Base-by-base conservation (phyloP, 2,113 vertebrate species). In the Urocolius indicus region DNA sequence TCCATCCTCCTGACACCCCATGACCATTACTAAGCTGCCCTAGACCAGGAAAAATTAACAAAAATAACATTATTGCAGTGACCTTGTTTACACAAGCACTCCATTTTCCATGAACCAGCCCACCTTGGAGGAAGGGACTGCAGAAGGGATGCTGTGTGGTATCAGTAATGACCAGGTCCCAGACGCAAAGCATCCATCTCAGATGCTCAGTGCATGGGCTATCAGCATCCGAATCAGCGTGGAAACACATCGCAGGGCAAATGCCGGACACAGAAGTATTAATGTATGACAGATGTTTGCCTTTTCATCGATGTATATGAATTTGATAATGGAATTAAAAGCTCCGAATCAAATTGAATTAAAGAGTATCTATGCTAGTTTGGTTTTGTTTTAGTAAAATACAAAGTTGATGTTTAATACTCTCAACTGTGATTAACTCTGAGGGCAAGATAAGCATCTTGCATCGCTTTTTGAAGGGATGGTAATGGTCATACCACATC, bases 41-140 rank as follows among this genome's bases (percentile, higher is more conserved):
- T 46, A 9, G 27, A 67, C 18, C 26, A 38, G 20, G 38, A 88
- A 92, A 92, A 95, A 92, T 21, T 3, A 79, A 80, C 48, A 66
- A 45, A 62, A 91, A 24, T 18, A 85, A 17, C 38, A 41, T 51
- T 34, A 15, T 34, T n/a, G 27, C 74, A 69, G 80, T 36, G 20
- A 59, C 11, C 9, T 85, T 0, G 0, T 59, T 78, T 68, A 75
- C 41, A 9, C 0, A 3, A 66, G 29, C 18, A 55, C 7, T 30
- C 24, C 18, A 4, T 59, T 71, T 74, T 63, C 67, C 55, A 12
- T 46, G 34, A 55, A 58, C 34, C 11, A n/a, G 71, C 62, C 38
- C 61, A 72, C 49, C 54, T 55, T 11, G 57, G 49, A 82, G 32
- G n/a, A 66, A 38, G 57, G 29, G 32, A 68, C 23, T 34, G 13